A percentile compares a stretch with the other conserved stretches of the same genome.
Conservation (phyloP, 2,888 invertebrate genomes). For the Linnaemya tessellans region DNA sequence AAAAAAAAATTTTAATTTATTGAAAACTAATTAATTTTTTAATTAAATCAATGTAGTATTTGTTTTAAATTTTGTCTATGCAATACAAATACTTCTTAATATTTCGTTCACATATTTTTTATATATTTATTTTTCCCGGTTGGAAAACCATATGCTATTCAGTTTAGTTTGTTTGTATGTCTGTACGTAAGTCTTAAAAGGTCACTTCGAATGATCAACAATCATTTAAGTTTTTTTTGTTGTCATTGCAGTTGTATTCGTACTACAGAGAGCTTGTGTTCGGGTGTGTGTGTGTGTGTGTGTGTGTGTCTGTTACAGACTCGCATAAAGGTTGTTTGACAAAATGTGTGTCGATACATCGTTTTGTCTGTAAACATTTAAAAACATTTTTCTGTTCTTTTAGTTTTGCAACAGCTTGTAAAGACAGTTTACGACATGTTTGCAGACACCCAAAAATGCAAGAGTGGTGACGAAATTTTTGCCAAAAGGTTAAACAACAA, state of each 20-base stretch:
- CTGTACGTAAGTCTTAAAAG: conserved; percentile 37
- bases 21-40: too few species aligned
- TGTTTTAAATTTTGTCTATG: too few species aligned
- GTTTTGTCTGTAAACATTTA: conserved; percentile 14
- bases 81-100: too few species aligned
- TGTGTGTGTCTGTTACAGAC: background rate
- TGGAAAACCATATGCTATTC: background rate
- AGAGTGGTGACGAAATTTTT: conserved; percentile 52
- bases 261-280: background rate
- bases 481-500: conserved; percentile 56
- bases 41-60: too few species aligned
- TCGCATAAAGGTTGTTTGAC: background rate
- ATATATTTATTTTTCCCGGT: too few species aligned
- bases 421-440: conserved; percentile 67
- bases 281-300: background rate
- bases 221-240: conserved; percentile 31
- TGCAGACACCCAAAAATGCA: conserved; percentile 56
- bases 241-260: background rate
- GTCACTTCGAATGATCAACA: conserved; percentile 67
- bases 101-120: too few species aligned
- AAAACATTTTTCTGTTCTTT: conserved; percentile 38
- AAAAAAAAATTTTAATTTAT: too few species aligned
- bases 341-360: background rate
- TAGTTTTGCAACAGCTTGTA: conserved; percentile 68
- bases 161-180: conserved; percentile 24